Evolutionary conservation across 1,140 invertebrate species (phyloP), one percentile per base, ranked within the genome.

Genomic region (Drosophila micromelanica): DNA sequence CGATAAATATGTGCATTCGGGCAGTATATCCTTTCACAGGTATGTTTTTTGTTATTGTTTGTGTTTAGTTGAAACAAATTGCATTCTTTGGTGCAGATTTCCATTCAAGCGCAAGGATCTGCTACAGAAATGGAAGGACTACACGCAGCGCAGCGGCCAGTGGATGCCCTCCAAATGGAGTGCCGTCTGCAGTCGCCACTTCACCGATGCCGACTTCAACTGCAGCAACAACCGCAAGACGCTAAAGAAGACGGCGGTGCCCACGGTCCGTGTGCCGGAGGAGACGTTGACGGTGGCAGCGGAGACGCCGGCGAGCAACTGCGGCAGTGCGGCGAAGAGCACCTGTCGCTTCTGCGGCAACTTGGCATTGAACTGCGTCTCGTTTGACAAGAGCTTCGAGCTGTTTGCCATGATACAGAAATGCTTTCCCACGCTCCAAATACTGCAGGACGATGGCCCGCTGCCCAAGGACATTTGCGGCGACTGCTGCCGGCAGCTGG

Each of bases 81-180:
- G 0, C 13, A 5, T 48, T 57, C 3, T 13, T n/a, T 6, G 30
- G 0, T 38, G 3, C n/a, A 92, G 91, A 73, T 92, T 92, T 40
- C 91, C 91, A 0, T 85, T 90, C 4, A 92, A 91, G 23, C 73
- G 76, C 8, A 78, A 81, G 20, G 80, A 92, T 38, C 45, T 92
- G 30, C 49, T 92, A 35, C 64, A 90, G n/a, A 81, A 92, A 54
- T 92, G 91, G 91, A 73, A 76, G 23, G 72, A 78, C 3, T 92
- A 92, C 20, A 87, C 90, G 1, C 80, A 82, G 23, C 71, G 91
- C 15, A 73, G 61, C 12, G 71, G 55, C 0, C 69, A 91, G 13
- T 92, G 91, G 91, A 81, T 80, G 46, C 91, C 91, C 3, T 91
- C 91, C 3, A 85, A 84, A 46, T 92, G 91, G 91, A 92, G 86